A percentile compares a stretch with the other conserved stretches of the same genome.
These are phyloP conservation scores for Anguilla japonica DNA, from an alignment of 2,113 vertebrate species.

Conservation along the genomic window DNA sequence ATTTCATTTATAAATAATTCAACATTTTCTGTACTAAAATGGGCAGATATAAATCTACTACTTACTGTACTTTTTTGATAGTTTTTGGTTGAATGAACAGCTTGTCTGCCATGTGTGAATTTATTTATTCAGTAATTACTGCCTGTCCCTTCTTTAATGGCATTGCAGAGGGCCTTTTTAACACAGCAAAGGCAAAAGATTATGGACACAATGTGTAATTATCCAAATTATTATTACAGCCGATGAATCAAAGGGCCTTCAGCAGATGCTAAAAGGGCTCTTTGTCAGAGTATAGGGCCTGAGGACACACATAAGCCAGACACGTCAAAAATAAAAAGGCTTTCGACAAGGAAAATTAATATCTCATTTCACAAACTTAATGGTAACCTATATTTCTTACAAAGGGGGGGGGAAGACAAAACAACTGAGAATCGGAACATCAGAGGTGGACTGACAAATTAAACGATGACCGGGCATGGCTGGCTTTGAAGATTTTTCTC, in stretches of 20 bases:
- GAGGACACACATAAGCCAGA: neutral
- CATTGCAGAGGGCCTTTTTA: neutral
- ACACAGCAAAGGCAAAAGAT: neutral
- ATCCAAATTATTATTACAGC: neutral
- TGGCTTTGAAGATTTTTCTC: neutral
- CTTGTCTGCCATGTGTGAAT: no score
- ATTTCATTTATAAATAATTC: no score
- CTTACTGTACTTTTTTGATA: neutral
- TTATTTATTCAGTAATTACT: neutral
- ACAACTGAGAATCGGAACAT: neutral
- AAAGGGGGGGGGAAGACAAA: neutral
- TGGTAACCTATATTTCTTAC: neutral
- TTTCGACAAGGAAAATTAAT: constrained; percentile 4
- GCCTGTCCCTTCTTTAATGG: neutral
- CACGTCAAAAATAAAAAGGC: neutral
- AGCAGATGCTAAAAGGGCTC: neutral
- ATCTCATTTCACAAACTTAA: neutral
- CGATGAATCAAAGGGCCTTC: constrained; percentile 2
- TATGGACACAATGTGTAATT: neutral
- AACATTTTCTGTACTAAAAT: no score
- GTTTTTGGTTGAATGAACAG: no score
- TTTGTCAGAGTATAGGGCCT: neutral
- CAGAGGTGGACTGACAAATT: neutral
- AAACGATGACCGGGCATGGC: neutral
- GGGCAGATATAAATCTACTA: no score